These are phyloP conservation scores for Phenganax subtilis DNA, from an alignment of 92 coral and sea anemone species.

Conservation along the genomic window DNA sequence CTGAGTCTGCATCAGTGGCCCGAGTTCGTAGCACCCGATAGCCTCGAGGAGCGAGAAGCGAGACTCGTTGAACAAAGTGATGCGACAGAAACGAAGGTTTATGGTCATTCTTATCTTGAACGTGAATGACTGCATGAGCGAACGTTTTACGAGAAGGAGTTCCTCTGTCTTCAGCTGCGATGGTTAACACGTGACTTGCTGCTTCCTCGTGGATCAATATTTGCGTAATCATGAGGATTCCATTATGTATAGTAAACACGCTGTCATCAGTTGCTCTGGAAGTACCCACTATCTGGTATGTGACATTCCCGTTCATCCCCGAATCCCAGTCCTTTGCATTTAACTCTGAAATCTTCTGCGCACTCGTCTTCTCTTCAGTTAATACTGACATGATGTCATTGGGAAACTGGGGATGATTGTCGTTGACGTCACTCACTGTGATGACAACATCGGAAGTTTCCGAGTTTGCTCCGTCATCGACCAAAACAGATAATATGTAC, in stretches of 20 bases:
- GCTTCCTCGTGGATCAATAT: conserved; percentile 63
- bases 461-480: conserved; percentile 45
- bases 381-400: conserved; percentile 51
- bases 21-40: conserved; percentile 52
- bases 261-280: conserved; percentile 54
- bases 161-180: conserved; percentile 72
- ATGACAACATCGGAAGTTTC: conserved; percentile 59
- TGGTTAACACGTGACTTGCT: conserved; percentile 58
- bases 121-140: conserved; percentile 53
- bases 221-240: conserved; percentile 54
- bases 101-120: conserved; percentile 66
- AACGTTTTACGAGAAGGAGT: conserved; percentile 61
- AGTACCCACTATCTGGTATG: conserved; percentile 59
- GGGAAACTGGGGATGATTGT: conserved; percentile 67
- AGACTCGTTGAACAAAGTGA: conserved; percentile 62
- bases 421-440: conserved; percentile 65
- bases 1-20: conserved; percentile 66
- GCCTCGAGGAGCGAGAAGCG: conserved; percentile 48
- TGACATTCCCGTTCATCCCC: conserved; percentile 55
- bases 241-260: conserved; percentile 56
- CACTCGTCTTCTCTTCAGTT: conserved; percentile 59
- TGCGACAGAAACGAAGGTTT: conserved; percentile 60
- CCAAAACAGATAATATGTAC: conserved; percentile 55
- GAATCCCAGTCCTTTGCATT: conserved; percentile 63
- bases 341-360: conserved; percentile 47